Evolutionary conservation across 2,797 vertebrate species (phyloP), one percentile per base, ranked within the genome.

Genomic region (Rhodeus uyekii): DNA sequence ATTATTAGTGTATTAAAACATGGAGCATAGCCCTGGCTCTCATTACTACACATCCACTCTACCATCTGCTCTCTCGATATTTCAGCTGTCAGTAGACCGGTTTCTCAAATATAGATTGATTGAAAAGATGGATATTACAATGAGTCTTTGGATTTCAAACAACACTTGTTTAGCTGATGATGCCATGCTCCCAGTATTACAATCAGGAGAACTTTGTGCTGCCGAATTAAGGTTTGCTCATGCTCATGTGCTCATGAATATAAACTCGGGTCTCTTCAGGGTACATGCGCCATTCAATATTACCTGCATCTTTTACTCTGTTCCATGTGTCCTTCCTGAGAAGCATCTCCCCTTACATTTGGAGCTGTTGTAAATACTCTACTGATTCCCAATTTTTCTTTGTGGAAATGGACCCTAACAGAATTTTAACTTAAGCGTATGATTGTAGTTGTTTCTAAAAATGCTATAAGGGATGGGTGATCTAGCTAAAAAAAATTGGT

Each of bases 1-100:
- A 68, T 79, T 44, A 80, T 60, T 80, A 34, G 50, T 80, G 18
- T 69, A 46, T 80, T 80, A 80, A 80, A 71, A 71, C 53, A 46
- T 80, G 65, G 36, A 80, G 65, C 50, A 69, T 18, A 80, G 38
- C 50, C 50, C 65, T 71, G 77, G 78, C 38, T 71, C n/a, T 74
- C 60, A 65, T 75, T 76, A 67, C 72, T 19, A 63, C 46, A 69
- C 48, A 68, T 76, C 13, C 46, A 42, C 76, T 44, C 68, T 58
- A 72, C 78, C 78, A 80, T 80, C 78, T 80, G 78, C 53, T 61
- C 67, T 71, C 55, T 39, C 48, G 78, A 80, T 80, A 68, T 60
- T 38, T 80, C 27, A 46, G 36, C 65, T 79, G 65, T 80, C 65
- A 60, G 65, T 60, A 29, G 50, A 46, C 27, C n/a, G 1, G 3